Conservation (phyloP, 2,113 vertebrate genomes). For the Ardeotis arabs region DNA sequence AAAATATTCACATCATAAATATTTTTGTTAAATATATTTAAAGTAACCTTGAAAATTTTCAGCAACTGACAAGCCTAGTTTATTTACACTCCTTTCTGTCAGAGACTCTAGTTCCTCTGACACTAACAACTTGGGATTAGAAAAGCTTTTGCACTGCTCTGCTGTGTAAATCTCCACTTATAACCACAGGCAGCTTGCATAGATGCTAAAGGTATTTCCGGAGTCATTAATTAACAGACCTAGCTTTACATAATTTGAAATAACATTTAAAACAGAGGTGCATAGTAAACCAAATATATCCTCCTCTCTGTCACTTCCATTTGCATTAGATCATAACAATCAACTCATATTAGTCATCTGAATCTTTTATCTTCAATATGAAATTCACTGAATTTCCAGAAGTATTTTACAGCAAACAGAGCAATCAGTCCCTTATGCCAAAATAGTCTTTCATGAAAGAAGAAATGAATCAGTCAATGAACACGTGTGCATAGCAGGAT, state of each 20-base stretch:
- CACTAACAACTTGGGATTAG: background rate
- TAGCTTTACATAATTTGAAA: background rate
- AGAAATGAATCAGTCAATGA: slow-evolving; percentile 32
- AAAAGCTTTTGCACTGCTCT: background rate
- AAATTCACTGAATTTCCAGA: background rate
- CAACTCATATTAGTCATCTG: background rate
- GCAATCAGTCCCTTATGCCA: background rate
- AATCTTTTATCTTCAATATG: background rate
- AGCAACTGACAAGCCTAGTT: background rate
- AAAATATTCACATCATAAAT: background rate
- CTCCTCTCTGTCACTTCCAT: background rate
- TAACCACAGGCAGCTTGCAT: background rate
- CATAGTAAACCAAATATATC: background rate
- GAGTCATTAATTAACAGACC: background rate
- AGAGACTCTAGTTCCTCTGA: background rate
- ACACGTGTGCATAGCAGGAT: background rate
- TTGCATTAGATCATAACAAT: background rate
- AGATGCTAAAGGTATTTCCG: background rate
- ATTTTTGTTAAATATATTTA: background rate
- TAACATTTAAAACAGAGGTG: background rate
- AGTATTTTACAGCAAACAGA: background rate
- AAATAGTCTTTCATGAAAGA: background rate
- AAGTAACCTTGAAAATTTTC: background rate
- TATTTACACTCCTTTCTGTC: background rate
- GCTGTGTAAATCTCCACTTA: background rate